These are phyloP conservation scores for Lanius collurio DNA, from an alignment of 2,113 vertebrate species.

Conservation along the genomic window DNA sequence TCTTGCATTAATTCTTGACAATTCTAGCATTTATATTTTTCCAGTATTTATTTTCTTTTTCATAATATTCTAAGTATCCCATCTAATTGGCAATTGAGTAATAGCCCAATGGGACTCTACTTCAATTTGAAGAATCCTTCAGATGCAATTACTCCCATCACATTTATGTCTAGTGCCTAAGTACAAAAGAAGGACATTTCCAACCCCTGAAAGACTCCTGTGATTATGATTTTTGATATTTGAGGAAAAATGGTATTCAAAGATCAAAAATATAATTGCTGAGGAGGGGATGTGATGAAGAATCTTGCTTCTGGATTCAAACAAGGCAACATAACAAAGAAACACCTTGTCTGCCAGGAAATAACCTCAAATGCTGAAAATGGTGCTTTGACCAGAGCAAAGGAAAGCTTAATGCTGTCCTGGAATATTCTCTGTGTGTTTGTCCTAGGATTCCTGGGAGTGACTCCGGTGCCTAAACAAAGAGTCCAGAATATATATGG, in stretches of 20 bases:
- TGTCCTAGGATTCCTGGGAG: background rate
- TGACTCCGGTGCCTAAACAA: background rate
- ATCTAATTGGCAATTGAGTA: accelerated
- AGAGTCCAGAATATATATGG: background rate
- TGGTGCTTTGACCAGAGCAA: background rate
- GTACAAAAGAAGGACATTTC: background rate
- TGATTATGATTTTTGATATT: background rate
- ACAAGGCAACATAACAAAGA: background rate
- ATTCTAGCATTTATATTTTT: background rate
- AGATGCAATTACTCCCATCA: background rate
- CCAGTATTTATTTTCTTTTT: background rate
- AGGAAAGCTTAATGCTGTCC: background rate
- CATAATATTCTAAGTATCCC: background rate
- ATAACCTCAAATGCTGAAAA: background rate
- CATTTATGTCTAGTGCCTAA: background rate
- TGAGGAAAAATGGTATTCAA: background rate
- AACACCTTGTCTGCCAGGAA: background rate
- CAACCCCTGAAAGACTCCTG: background rate
- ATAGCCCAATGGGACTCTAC: background rate
- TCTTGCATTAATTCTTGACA: background rate
- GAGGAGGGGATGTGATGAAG: background rate
- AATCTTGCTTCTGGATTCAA: background rate
- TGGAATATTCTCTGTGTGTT: background rate
- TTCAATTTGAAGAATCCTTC: background rate
- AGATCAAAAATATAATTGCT: background rate